Evolutionary conservation across 2,113 vertebrate genomes (phyloP), one percentile per base, ranked within the genome.

Genomic region (Suncus etruscus): DNA sequence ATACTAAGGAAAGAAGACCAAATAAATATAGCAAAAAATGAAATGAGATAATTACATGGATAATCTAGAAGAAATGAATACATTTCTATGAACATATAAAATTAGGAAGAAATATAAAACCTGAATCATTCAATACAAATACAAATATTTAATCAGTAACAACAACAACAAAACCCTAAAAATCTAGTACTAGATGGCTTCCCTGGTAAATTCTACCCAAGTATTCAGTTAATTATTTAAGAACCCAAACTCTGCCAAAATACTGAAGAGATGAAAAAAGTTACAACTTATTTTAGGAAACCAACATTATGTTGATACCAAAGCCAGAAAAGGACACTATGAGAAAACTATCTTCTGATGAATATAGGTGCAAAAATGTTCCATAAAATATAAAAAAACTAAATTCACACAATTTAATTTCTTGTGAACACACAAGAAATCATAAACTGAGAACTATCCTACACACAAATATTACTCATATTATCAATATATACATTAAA

Each of bases 391-490:
- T 39, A 39, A 3, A 39, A 39, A 39, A 39, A 3, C 39, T 39
- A 5, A 39, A 39, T 39, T 39, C 39, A 39, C 39, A 39, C 39
- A 39, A 39, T 39, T 39, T 39, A 39, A 39, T 39, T 39, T 39
- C 39, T 39, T 39, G 39, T 39, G 39, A 39, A 39, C 39, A 39
- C 39, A 39, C 39, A 39, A 39, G 39, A 39, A 39, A 39, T 39
- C 79, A 88, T 48, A 80, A 88, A 79, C 70, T 80, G 61, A 18
- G 58, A 88, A 66, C 50, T 45, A 72, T 70, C 24, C 72, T 31
- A 22, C 15, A 54, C 7, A 54, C 15, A 54, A 54, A 54, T 54
- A 54, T 54, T 54, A 54, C 51, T 54, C 51, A 54, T 54, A 54
- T 54, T 15, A 54, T 54, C 7, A 54, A 54, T 15, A 54, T 8